A percentile compares a stretch with the other conserved stretches of the same genome.
phyloP scores from a whole-genome alignment of 2,113 vertebrate species.

The Larimichthys polyactis region DNA sequence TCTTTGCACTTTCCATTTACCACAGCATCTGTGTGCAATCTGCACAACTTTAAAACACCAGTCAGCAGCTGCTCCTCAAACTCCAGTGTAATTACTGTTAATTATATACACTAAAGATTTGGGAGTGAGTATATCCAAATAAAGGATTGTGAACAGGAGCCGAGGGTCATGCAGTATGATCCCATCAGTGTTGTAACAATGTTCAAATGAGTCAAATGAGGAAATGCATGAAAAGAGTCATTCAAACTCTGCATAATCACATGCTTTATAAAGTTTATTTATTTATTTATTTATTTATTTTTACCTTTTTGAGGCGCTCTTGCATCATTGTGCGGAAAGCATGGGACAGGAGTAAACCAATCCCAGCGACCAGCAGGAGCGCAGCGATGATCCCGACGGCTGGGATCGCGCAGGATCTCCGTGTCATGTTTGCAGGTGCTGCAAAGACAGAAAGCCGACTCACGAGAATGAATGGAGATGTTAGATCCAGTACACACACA shows the following conservation, averaged over 20 bases:
- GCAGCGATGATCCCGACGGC: conserved; percentile 71
- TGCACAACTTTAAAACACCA: neutral
- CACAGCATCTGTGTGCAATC: neutral
- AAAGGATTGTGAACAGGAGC: neutral
- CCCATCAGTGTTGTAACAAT: neutral
- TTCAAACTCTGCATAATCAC: neutral
- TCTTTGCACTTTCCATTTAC: neutral
- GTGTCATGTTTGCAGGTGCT: conserved; percentile 75
- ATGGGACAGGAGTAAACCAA: conserved; percentile 68
- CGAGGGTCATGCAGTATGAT: neutral
- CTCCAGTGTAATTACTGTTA: neutral
- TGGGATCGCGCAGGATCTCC: conserved; percentile 73
- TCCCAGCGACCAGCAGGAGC: conserved; percentile 74
- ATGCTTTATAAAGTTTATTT: neutral
- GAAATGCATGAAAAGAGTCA: neutral
- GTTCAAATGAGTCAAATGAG: neutral
- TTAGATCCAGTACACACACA: neutral
- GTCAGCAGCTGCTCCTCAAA: neutral
- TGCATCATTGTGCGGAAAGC: conserved; percentile 75
- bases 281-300: neutral
- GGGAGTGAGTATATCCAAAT: neutral
- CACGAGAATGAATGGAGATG: conserved; percentile 4
- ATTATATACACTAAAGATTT: neutral
- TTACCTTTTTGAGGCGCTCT: conserved; percentile 84
- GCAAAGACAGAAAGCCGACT: neutral